Base-by-base conservation (phyloP, 2,113 vertebrate species). In the Procavia capensis region DNA sequence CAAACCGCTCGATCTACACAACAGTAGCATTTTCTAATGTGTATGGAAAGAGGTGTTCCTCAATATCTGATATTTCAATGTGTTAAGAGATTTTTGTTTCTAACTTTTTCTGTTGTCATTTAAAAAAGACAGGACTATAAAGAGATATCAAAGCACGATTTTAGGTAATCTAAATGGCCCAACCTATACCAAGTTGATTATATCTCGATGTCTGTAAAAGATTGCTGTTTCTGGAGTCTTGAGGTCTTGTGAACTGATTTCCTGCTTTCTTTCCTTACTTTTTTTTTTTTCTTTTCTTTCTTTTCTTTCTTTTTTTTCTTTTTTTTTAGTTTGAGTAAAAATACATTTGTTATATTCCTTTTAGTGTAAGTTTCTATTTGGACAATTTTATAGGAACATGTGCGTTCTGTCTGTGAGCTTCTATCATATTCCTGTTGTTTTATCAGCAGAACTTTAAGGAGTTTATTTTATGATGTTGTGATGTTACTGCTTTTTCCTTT, bases 391-490 rank as follows among this genome's bases (percentile, higher is more conserved):
- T 96, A 98, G 98, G 98, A 98, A 98, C 98, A 98, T 98, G 98
- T 99, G 99, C 98, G 97, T 98, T 98, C 98, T 98, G 97, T 98
- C 98, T 98, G 98, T 99, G 97, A 98, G 98, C 98, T 99, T 98
- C 98, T 97, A 97, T 97, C 98, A 98, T 98, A 98, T 96, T 96
- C 97, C 98, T 98, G 96, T 97, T 97, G 96, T 99, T 99, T 98
- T 98, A 98, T 98, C 98, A 97, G 98, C 98, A 98, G 96, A 98
- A 98, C 96, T 90, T 97, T 97, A 97, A 98, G 95, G 98, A 98
- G 97, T 98, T 98, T 99, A 97, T 96, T 98, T 99, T 99, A 98
- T 98, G 90, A 99, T 98, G 97, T 97, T 34, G 98, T 99, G 98
- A 98, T 98, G 98, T 98, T 99, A 98, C 97, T 98, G 97, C 97